Conservation (phyloP, 92 coral and sea anemone species). For the Siderastrea siderea region DNA sequence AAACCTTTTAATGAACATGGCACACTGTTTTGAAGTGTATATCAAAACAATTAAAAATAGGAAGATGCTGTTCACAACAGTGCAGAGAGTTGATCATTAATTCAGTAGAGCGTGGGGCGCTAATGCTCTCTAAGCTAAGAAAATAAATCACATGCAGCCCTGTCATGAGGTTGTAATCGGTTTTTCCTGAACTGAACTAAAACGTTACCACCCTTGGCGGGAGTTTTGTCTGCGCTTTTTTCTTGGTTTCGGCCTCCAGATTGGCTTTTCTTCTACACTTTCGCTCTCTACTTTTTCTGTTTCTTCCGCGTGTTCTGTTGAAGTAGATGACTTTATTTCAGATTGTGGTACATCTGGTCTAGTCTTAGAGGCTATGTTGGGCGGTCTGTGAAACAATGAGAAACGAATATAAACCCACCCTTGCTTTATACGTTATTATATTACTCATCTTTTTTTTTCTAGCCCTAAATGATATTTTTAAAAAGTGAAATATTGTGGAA, state of each 20-base stretch:
- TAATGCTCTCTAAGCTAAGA: background rate
- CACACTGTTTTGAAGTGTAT: too few species aligned
- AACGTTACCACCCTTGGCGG: constrained; percentile 16
- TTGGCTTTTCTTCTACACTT: constrained; percentile 10
- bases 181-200: background rate
- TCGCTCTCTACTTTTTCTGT: background rate
- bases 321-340: background rate
- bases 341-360: background rate
- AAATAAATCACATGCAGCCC: background rate
- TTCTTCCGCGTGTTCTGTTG: background rate
- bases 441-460: too few species aligned
- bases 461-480: too few species aligned
- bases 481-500: too few species aligned
- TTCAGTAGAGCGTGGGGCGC: background rate
- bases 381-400: background rate
- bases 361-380: background rate
- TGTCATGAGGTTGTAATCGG: background rate
- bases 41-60: background rate
- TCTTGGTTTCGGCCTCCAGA: constrained; percentile 23
- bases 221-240: constrained; percentile 1
- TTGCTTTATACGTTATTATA: too few species aligned
- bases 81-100: too few species aligned
- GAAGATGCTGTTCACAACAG: background rate
- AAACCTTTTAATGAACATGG: too few species aligned
- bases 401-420: background rate